These are phyloP conservation scores for Psophia crepitans DNA, from an alignment of 2,113 vertebrate species.

Conservation along the genomic window DNA sequence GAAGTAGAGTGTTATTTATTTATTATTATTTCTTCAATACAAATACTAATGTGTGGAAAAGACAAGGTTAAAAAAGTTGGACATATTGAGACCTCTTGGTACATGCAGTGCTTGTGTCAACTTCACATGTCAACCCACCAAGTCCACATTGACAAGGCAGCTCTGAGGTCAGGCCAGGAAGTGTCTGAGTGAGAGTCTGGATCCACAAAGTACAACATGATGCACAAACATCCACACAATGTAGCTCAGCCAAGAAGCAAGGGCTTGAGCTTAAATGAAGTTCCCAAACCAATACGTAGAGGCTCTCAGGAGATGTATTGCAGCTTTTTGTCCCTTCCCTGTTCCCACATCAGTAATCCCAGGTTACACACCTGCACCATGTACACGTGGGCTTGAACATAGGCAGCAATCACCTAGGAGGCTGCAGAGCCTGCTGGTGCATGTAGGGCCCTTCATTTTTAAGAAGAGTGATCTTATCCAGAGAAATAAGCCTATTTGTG, in stretches of 20 bases:
- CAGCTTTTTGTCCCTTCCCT: not conserved
- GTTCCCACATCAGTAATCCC: not conserved
- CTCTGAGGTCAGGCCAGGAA: not conserved
- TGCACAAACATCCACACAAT: not conserved
- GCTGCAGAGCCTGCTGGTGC: not conserved
- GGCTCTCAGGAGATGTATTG: not conserved
- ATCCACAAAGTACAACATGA: not conserved
- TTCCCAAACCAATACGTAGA: not conserved
- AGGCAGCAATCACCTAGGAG: not conserved
- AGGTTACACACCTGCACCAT: not conserved
- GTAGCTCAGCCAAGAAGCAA: not conserved
- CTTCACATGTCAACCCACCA: not conserved
- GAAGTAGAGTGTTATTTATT: not conserved
- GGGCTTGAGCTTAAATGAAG: not conserved
- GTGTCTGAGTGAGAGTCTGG: not conserved
- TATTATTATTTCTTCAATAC: not conserved
- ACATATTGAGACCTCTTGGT: not conserved
- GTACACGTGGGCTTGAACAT: not conserved
- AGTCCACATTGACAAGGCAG: not conserved
- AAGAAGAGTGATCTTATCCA: not conserved
- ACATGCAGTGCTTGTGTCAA: not conserved
- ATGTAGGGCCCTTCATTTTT: not conserved
- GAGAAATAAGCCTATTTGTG: not conserved
- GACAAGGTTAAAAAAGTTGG: not conserved
- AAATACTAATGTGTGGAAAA: not conserved